Base-by-base conservation (phyloP, 2,113 vertebrate genomes). In the Planiliza haematocheilus region DNA sequence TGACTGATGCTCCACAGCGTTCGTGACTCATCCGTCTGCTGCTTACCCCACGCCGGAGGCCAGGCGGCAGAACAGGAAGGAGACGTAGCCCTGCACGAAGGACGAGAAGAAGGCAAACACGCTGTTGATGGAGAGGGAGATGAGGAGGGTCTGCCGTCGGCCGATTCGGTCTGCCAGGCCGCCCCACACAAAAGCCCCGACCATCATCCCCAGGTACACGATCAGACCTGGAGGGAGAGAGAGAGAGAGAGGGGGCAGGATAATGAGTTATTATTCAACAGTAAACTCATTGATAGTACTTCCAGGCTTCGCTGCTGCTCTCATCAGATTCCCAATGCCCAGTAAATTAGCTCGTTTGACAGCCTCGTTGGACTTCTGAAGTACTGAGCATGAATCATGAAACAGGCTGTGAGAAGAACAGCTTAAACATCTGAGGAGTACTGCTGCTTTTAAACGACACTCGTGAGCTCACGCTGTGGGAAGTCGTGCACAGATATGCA, bases 61-160 rank as follows among this genome's bases (percentile, higher is more conserved):
- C 76, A 99, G 94, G 58, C 97, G 96, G 89, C 97, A 99, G 92
- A 99, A 93, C 65, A 99, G 96, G 93, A 99, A 99, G 56, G 97
- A 97, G 91, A 94, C 95, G 17, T 99, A 99, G 76, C 97, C 97
- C 90, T 99, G 97, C 70, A 98, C 97, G 34, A 99, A 99, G 77
- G 97, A 99, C 21, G 97, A 99, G 94, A 99, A 99, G 94, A 98
- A 98, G 91, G 96, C 97, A 41, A 97, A 98, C 83, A 99, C 94
- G 10, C 97, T 97, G 95, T 99, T 99, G 94, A 99, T 97, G 13
- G 97, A 99, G 64, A 99, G 96, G 1, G 97, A 96, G 91, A 99
- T 97, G 89, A 99, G 96, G 8, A 99, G 95, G 61, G 97, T 98
- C 90, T 99, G 97, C 62, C 95, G 89, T 17, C 97, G 94, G 24